Evolutionary conservation across 2,797 vertebrate genomes (phyloP), one percentile per base, ranked within the genome.

Genomic region (Hypotaenidia philippensis): DNA sequence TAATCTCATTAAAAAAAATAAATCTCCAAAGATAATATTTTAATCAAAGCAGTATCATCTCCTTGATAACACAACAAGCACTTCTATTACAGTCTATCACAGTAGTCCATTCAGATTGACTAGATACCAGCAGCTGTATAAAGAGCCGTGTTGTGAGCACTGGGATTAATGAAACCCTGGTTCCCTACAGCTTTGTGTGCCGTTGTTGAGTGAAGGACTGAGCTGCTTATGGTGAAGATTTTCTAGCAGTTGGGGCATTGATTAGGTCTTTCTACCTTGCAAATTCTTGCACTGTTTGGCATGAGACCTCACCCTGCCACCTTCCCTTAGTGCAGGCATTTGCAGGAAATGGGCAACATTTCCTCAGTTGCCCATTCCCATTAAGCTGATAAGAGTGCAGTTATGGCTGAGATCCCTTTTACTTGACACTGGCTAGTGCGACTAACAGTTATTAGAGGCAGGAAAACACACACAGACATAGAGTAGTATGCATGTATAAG

Each of bases 401-500:
- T 25, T 31, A 44, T 9, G 63, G 85, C 59, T 8, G 4, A 52
- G 52, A 69, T 10, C 34, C 40, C 59, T 56, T 74, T 29, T 38
- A 16, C 53, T 50, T 66, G 16, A 36, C 29, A 16, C 31, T 41
- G 9, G 8, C 40, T 22, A 17, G 14, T 11, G 17, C 13, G 15
- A 22, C 52, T 32, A 29, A 3, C 38, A 69, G 45, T 21, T 22
- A 8, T 5, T 47, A 50, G 34, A 53, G 59, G 52, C 61, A 88
- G 40, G n/a, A 82, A 53, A 52, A 32, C 18, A 45, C 22, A 25
- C 1, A 14, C 0, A 82, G 22, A 16, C 20, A 10, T 21, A 4
- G 0, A 40, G 12, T 15, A 17, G 14, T 26, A 26, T 2, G 2
- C 10, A 40, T 57, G 15, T 5, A 0, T 2, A 68, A 65, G 34